Base-by-base conservation (phyloP, 2,888 invertebrate genomes). In the Dryocosmus kuriphilus region DNA sequence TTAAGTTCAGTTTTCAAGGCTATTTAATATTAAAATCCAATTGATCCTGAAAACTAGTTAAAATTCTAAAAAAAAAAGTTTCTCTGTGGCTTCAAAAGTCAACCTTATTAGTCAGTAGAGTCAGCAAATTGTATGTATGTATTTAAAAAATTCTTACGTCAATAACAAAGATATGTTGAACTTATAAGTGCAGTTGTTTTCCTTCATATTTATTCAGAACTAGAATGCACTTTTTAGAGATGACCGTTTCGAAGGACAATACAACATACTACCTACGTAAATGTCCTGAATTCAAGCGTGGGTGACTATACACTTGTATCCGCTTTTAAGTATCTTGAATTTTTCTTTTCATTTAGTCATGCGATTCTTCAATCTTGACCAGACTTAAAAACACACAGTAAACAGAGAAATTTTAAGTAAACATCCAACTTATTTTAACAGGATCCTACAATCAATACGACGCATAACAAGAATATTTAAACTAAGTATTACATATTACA, bases 231-330 rank as follows among this genome's bases (percentile, higher is more conserved):
- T 57, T 57, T 57, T 57, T 57, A 24, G 24, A 24, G 3, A 57
- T 57, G 57, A 57, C 57, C 24, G 24, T 57, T 14, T 24, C 24
- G 22, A 24, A 57, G 24, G 57, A 24, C 57, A 22, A 57, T 57
- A n/a, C 9, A 57, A 24, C 3, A 57, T n/a, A 24, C 57, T 24
- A 51, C 51, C 51, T n/a, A 51, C 51, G 51, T 51, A n/a, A n/a
- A 51, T 51, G 51, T 51, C n/a, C 51, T 51, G 51, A n/a, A 51
- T 51, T 51, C n/a, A 51, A 51, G 51, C n/a, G 51, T 57, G 57
- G 57, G 57, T 55, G 55, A 55, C 22, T 55, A n/a, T n/a, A 24
- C 22, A 55, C 11, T 55, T 55, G 22, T 57, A 57, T 24, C 57
- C 22, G 57, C 24, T 24, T 24, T 57, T 9, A 57, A 57, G 57